phyloP scores from a whole-genome alignment of 30 jellyfish, hydroid and myxozoan species.

The Aurelia sp. region DNA sequence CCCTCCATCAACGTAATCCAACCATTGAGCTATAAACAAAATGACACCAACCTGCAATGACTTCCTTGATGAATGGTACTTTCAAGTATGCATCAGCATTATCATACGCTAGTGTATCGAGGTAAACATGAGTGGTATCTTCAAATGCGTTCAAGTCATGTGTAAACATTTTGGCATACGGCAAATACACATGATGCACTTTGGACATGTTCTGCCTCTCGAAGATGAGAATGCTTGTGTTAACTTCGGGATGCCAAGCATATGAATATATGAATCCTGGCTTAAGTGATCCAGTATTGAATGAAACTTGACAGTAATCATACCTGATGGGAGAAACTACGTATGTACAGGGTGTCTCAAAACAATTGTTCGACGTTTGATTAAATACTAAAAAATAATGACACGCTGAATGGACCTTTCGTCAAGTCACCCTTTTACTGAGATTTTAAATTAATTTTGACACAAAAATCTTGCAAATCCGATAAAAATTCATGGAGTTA shows the following conservation, averaged over 20 bases:
- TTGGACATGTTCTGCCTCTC: conserved; percentile 40
- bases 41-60: conserved; percentile 1
- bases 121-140: conserved; percentile 50
- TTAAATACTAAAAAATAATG: no score
- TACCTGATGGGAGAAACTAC: background rate
- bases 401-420: no score
- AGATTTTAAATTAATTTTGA: no score
- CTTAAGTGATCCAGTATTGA: conserved; percentile 8
- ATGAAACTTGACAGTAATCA: conserved; percentile 44
- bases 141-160: conserved; percentile 68
- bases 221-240: conserved; percentile 62
- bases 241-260: conserved; percentile 68
- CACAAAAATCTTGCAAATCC: no score
- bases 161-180: conserved; percentile 58
- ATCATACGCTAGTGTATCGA: conserved; percentile 63
- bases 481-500: no score
- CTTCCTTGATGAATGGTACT: conserved; percentile 21
- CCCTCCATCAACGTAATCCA: no score
- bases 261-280: conserved; percentile 47
- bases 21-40: no score
- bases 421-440: no score
- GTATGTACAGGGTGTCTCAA: no score
- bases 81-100: conserved; percentile 49
- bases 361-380: no score
- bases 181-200: conserved; percentile 66